These are phyloP conservation scores for Hemibagrus guttatus DNA, from an alignment of 2,797 vertebrate species.

Conservation along the genomic window DNA sequence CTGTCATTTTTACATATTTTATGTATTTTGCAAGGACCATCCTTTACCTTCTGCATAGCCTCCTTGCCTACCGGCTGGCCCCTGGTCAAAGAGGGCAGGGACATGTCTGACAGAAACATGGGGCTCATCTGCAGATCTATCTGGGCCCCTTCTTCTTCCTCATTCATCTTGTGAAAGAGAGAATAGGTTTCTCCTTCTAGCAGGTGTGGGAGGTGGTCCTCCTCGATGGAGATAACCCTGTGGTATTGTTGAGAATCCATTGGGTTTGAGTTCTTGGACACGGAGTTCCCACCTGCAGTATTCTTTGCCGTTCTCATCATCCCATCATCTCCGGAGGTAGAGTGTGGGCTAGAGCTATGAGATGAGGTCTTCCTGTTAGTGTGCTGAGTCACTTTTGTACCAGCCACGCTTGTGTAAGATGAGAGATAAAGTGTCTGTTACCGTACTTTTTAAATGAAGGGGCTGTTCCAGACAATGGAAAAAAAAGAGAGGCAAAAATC, in stretches of 20 bases:
- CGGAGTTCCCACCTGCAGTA: not conserved
- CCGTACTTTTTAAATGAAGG: not conserved
- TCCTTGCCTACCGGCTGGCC: slow-evolving; percentile 84
- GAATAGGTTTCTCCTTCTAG: slow-evolving; percentile 74
- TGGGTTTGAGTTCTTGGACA: not conserved
- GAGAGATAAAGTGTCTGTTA: not conserved
- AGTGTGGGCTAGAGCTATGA: slow-evolving; percentile 30
- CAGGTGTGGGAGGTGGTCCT: slow-evolving; percentile 88
- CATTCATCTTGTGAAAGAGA: slow-evolving; percentile 74
- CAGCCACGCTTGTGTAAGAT: slow-evolving; percentile 1
- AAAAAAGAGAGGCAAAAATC: too few relatives aligned
- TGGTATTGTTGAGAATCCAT: slow-evolving; percentile 64
- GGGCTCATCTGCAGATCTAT: slow-evolving; percentile 58
- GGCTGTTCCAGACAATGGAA: not conserved
- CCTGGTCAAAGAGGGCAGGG: slow-evolving; percentile 62
- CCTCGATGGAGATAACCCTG: slow-evolving; percentile 92
- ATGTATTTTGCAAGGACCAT: slow-evolving; percentile 37
- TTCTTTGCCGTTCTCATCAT: slow-evolving; percentile 52
- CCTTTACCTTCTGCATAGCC: slow-evolving; percentile 60
- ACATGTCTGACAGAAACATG: slow-evolving; percentile 11
- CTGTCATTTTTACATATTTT: not conserved
- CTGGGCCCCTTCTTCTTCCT: slow-evolving; percentile 69
- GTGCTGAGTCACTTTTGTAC: slow-evolving; percentile 34
- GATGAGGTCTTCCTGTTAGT: slow-evolving; percentile 51
- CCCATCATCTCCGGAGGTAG: slow-evolving; percentile 43